A percentile compares a stretch with the other conserved stretches of the same genome.
phyloP scores from a whole-genome alignment of 2,888 invertebrate species.

The Sarcophaga carnaria region DNA sequence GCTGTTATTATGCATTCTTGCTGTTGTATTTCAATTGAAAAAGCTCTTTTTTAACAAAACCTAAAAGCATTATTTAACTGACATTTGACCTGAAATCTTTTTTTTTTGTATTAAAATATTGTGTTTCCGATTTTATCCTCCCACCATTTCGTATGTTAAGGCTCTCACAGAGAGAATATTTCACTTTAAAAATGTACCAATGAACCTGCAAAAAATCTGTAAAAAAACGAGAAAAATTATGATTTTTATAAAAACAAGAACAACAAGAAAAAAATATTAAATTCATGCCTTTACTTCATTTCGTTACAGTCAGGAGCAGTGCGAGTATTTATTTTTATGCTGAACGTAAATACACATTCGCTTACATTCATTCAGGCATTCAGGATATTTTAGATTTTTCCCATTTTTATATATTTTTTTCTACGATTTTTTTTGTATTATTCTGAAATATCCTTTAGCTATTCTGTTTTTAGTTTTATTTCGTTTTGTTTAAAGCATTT shows the following conservation, averaged over 20 bases:
- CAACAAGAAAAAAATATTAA: background rate
- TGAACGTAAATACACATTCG: background rate
- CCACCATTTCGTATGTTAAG: too few relatives aligned
- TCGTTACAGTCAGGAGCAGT: background rate
- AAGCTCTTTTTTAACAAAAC: too few relatives aligned
- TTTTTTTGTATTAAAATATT: too few relatives aligned
- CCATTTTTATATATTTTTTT: background rate
- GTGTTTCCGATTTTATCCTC: too few relatives aligned
- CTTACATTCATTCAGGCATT: background rate
- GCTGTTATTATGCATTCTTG: background rate
- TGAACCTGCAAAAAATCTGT: background rate
- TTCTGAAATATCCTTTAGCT: slow-evolving; percentile 16
- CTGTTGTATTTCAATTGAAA: background rate
- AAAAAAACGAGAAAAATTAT: background rate
- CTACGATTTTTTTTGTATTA: background rate
- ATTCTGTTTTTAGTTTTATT: slow-evolving; percentile 12
- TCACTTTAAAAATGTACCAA: background rate
- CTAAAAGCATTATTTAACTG: too few relatives aligned
- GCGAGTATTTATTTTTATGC: background rate
- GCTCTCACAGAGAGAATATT: too few relatives aligned
- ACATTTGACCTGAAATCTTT: too few relatives aligned
- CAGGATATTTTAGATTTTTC: background rate
- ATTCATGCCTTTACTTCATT: background rate
- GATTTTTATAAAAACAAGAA: background rate
- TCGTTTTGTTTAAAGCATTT: slow-evolving; percentile 7